A percentile compares a stretch with the other conserved stretches of the same genome.
Conservation (phyloP, 2,888 invertebrate species). For the Apotomis turbidana region DNA sequence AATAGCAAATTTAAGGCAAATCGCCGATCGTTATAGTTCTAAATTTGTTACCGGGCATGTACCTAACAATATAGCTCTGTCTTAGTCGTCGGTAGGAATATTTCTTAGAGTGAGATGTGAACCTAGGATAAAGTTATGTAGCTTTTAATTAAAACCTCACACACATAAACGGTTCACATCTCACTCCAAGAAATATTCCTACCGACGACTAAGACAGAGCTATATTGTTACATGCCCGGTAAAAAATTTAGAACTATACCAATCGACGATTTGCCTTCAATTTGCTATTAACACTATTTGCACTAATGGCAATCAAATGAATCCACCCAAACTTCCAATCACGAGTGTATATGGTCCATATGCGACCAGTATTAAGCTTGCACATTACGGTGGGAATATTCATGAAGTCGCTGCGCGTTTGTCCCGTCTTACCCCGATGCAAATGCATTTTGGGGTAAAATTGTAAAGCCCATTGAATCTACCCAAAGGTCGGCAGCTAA, state of each 20-base stretch:
- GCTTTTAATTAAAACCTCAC: too few relatives aligned
- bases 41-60: neutral
- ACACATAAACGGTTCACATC: too few relatives aligned
- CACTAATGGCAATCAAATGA: neutral
- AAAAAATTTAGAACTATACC: neutral
- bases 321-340: conserved; percentile 15
- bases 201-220: too few relatives aligned
- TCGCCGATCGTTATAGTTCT: neutral
- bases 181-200: too few relatives aligned
- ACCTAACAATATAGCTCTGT: too few relatives aligned
- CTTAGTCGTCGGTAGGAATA: too few relatives aligned
- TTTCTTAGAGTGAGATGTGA: too few relatives aligned
- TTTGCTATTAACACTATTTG: neutral
- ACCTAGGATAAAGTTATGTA: too few relatives aligned
- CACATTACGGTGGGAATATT: conserved; percentile 26
- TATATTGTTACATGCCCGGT: too few relatives aligned
- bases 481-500: conserved; percentile 1
- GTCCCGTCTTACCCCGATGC: conserved; percentile 27
- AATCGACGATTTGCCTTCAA: neutral
- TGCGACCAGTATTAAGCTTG: conserved; percentile 23
- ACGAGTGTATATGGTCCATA: conserved; percentile 11
- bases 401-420: conserved; percentile 32
- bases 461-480: conserved; percentile 16
- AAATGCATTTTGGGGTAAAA: conserved; percentile 29
- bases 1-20: neutral